phyloP scores from a whole-genome alignment of 1,140 invertebrate species.

The Charaxes varanes region DNA sequence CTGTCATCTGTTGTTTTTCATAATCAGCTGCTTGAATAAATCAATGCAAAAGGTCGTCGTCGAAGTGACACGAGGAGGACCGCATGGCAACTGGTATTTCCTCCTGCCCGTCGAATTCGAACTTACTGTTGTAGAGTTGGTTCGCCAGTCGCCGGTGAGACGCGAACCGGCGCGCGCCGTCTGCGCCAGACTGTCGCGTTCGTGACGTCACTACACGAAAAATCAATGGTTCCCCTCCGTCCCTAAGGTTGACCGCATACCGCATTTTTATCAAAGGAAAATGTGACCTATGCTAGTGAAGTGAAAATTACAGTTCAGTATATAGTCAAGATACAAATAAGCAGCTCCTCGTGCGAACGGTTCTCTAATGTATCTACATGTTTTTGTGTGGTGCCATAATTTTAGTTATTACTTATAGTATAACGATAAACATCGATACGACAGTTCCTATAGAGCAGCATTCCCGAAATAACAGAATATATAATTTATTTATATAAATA shows the following conservation, averaged over 20 bases:
- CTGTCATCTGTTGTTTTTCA: conserved; percentile 11
- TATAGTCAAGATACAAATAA: conserved; percentile 33
- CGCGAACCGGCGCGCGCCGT: conserved; percentile 64
- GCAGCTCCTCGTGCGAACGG: conserved; percentile 50
- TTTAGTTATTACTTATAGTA: conserved; percentile 16
- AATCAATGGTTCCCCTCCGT: conserved; percentile 63
- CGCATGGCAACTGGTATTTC: conserved; percentile 61
- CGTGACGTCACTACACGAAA: conserved; percentile 65
- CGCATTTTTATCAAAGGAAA: conserved; percentile 64
- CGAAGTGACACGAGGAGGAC: conserved; percentile 34
- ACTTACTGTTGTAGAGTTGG: conserved; percentile 19
- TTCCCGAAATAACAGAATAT: too few species aligned
- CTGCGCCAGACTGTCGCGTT: conserved; percentile 41
- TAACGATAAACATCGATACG: not conserved
- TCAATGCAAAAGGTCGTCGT: conserved; percentile 55
- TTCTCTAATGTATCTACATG: conserved; percentile 44
- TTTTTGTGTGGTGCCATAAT: conserved; percentile 62
- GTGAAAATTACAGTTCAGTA: conserved; percentile 35
- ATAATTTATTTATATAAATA: too few species aligned
- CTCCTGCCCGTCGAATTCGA: conserved; percentile 30
- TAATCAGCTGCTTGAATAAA: conserved; percentile 49
- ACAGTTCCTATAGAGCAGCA: not conserved
- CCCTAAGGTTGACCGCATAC: conserved; percentile 67
- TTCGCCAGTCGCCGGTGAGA: conserved; percentile 53
- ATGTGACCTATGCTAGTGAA: conserved; percentile 66